Conservation (phyloP, 2,113 vertebrate species). For the Stictonetta naevosa region DNA sequence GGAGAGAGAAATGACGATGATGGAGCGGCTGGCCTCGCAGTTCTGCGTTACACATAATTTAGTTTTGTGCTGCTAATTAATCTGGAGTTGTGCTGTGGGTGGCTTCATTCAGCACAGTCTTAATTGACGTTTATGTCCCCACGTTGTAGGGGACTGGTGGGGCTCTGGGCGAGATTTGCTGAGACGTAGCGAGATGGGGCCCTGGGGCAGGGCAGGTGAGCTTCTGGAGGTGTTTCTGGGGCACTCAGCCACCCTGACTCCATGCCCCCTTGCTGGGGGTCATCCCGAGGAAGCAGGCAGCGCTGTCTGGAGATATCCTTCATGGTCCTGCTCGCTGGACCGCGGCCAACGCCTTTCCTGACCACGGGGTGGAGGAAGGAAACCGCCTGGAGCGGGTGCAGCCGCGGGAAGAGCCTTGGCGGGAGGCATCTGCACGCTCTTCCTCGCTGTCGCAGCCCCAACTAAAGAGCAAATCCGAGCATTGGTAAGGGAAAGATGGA, state of each 20-base stretch:
- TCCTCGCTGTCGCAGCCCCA: too few species aligned
- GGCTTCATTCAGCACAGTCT: background rate
- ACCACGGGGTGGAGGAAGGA: background rate
- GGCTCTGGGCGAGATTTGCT: too few species aligned
- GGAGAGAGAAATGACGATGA: background rate
- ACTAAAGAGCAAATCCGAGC: background rate
- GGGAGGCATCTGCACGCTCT: too few species aligned
- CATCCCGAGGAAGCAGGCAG: too few species aligned
- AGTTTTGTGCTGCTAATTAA: background rate
- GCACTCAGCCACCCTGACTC: too few species aligned
- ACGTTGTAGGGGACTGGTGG: background rate
- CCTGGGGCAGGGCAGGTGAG: too few species aligned
- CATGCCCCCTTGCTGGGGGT: too few species aligned
- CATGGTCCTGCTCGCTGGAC: too few species aligned
- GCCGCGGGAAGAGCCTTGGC: background rate
- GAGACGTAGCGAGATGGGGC: too few species aligned
- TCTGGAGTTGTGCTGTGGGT: background rate
- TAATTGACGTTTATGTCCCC: background rate
- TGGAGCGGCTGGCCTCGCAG: background rate
- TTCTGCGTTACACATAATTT: background rate
- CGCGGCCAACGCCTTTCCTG: background rate
- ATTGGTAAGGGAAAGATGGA: background rate
- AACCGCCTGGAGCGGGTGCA: background rate
- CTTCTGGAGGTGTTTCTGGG: too few species aligned
- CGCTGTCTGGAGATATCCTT: too few species aligned